phyloP scores from a whole-genome alignment of 2,113 vertebrate genomes.

The Athene noctua region DNA sequence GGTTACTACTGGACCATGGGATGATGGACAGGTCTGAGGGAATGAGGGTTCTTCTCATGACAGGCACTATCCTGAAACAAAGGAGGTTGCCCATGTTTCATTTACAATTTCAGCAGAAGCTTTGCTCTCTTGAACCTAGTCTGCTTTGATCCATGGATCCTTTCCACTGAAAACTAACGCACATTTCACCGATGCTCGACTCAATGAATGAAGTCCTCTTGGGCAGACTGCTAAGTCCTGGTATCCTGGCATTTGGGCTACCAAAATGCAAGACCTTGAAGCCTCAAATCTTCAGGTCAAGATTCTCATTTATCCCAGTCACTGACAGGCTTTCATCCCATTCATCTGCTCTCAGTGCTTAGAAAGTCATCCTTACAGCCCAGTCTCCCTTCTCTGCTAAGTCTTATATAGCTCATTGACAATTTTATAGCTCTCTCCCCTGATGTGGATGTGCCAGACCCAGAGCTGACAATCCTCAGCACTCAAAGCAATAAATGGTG shows the following conservation, averaged over 20 bases:
- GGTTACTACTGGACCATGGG: not conserved
- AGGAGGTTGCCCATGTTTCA: not conserved
- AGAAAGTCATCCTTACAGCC: not conserved
- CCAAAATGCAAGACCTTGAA: not conserved
- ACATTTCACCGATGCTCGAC: accelerated
- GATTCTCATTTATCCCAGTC: not conserved
- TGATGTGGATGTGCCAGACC: not conserved
- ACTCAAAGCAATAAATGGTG: not conserved
- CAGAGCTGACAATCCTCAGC: not conserved
- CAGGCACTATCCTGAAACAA: not conserved
- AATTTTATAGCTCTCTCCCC: not conserved
- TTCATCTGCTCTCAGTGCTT: not conserved
- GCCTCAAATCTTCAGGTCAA: not conserved
- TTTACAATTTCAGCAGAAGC: not conserved
- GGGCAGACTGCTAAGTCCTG: accelerated
- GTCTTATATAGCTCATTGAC: not conserved
- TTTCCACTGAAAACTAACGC: not conserved
- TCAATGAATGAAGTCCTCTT: not conserved
- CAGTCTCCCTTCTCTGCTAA: not conserved
- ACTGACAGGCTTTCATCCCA: not conserved
- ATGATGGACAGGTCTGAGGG: not conserved
- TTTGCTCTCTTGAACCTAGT: not conserved
- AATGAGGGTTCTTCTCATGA: not conserved
- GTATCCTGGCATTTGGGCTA: not conserved
- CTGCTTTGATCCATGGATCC: not conserved